phyloP scores from a whole-genome alignment of 2,113 vertebrate genomes.

The Ceyx melanurus region DNA sequence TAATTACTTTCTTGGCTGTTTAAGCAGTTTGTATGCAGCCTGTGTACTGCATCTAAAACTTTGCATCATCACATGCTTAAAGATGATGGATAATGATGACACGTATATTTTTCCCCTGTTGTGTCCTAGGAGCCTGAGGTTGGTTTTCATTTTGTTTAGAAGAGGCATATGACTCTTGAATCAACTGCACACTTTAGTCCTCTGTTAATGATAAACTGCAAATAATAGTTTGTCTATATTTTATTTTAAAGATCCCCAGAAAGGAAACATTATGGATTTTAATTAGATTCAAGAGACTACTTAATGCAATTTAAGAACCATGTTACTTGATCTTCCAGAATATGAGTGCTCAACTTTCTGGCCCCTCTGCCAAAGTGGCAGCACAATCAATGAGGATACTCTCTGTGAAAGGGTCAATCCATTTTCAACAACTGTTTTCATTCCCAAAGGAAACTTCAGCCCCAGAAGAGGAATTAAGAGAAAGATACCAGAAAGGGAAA shows the following conservation, averaged over 20 bases:
- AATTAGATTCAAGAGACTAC: not conserved
- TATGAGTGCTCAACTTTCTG: not conserved
- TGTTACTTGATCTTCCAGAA: not conserved
- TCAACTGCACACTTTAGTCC: not conserved
- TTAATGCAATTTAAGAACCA: not conserved
- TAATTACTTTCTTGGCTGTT: not conserved
- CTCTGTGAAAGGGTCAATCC: not conserved
- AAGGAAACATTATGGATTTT: not conserved
- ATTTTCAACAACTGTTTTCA: not conserved
- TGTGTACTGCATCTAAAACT: not conserved
- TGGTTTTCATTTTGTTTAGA: not conserved
- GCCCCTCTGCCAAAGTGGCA: not conserved
- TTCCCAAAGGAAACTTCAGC: not conserved
- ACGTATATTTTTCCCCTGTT: not conserved
- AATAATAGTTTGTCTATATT: not conserved
- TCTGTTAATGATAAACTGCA: not conserved
- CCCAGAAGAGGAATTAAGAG: not conserved
- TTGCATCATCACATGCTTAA: not conserved
- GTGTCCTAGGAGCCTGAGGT: not conserved
- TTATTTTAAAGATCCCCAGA: not conserved
- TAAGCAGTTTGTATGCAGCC: not conserved
- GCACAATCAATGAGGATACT: rapidly evolving
- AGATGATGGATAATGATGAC: not conserved
- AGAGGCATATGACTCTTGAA: not conserved
- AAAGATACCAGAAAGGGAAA: not conserved